Evolutionary conservation across 2,797 vertebrate species (phyloP), one percentile per base, ranked within the genome.

Genomic region (Cyclopterus lumpus): DNA sequence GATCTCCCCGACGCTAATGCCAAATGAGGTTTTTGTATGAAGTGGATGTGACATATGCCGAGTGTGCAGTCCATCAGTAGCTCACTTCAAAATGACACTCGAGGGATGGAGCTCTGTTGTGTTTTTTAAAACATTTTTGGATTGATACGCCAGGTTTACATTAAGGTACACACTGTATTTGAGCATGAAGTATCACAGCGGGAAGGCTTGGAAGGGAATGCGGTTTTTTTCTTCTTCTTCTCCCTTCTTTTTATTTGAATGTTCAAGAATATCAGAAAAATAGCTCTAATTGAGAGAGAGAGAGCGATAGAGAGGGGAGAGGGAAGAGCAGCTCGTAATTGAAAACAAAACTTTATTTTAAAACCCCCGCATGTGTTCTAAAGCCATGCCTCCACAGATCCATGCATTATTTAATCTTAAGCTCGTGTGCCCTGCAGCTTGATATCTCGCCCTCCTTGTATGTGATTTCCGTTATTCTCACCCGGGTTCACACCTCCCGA

Each of bases 1-100:
- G 91, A 93, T 93, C 89, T 89, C 82, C 88, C 86, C 83, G 86
- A 86, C 87, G 73, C 76, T 67, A 66, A 74, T 88, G 92, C 93
- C 93, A 93, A 92, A 88, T 46, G 61, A 69, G 85, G 62, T 75
- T 90, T 90, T 84, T 86, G 81, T 91, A 70, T 90, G 87, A 92
- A 91, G 87, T 91, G 77, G 81, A 83, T 62, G 88, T 85, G 87
- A 89, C 91, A 91, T 90, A 88, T 91, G 92, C 82, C 38, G 71
- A 65, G 60, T 65, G 75, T 5, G 62, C 77, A 62, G 81, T 86
- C 84, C 88, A 88, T 93, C 87, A 91, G 87, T 79, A 73, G 84
- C 86, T 84, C 75, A 75, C 89, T 88, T 92, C 87, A 92, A 88
- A 88, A 88, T 85, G 76, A 84, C 79, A 84, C 77, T 89, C 75